These are phyloP conservation scores for Archips crataeganus DNA, from an alignment of 2,888 invertebrate genomes.

Conservation along the genomic window DNA sequence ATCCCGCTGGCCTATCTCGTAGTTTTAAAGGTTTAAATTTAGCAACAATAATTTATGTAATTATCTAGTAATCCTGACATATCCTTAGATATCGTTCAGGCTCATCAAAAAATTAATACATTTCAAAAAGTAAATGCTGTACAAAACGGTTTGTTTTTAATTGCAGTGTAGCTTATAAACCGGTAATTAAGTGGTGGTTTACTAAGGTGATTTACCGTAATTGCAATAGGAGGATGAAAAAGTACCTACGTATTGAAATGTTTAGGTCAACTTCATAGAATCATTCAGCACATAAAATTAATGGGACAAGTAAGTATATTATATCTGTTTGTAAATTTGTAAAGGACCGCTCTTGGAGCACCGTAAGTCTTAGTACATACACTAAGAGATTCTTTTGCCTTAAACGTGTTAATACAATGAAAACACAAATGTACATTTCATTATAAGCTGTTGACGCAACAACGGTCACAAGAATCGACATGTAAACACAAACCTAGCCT, in stretches of 20 bases:
- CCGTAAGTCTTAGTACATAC: slow-evolving; percentile 14
- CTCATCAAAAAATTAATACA: too few relatives aligned
- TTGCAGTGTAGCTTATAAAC: too few relatives aligned
- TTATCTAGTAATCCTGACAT: too few relatives aligned
- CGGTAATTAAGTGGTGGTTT: too few relatives aligned
- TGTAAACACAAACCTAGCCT: slow-evolving; percentile 55
- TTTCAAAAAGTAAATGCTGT: too few relatives aligned
- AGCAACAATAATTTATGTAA: too few relatives aligned
- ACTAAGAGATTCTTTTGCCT: slow-evolving; percentile 18
- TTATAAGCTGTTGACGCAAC: slow-evolving; percentile 49
- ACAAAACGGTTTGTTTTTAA: too few relatives aligned
- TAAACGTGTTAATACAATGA: slow-evolving; percentile 30
- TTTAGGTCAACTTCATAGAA: background rate
- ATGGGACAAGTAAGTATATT: background rate
- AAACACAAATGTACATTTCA: slow-evolving; percentile 40
- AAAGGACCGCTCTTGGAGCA: background rate
- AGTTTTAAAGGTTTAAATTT: too few relatives aligned
- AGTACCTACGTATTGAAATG: background rate
- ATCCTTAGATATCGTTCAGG: too few relatives aligned
- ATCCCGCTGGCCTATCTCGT: too few relatives aligned
- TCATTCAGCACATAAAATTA: background rate
- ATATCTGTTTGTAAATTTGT: background rate
- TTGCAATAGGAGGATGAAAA: too few relatives aligned
- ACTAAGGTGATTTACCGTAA: too few relatives aligned
- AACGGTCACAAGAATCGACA: slow-evolving; percentile 53